These are phyloP conservation scores for Hippocampus mohnikei DNA, from an alignment of 2,113 vertebrate genomes.

Conservation along the genomic window DNA sequence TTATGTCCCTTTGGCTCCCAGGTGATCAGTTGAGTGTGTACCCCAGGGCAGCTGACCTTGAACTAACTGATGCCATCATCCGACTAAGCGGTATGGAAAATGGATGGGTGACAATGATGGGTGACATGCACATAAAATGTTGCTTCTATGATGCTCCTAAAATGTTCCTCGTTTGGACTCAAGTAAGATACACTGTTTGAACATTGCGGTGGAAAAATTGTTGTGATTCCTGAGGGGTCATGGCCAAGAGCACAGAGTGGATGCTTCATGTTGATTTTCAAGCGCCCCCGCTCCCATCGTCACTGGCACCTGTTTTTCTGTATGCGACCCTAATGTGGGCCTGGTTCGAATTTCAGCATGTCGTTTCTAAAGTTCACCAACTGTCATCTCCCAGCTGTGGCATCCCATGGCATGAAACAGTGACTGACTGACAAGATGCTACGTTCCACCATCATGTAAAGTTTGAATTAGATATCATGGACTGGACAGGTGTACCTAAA, in stretches of 20 bases:
- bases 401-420: conserved; percentile 33
- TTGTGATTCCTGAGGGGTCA: conserved; percentile 30
- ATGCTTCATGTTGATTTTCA: conserved; percentile 36
- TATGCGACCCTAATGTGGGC: conserved; percentile 31
- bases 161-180: background rate
- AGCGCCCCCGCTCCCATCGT: conserved; percentile 11
- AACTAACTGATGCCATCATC: background rate
- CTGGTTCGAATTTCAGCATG: conserved; percentile 55
- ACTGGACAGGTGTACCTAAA: background rate
- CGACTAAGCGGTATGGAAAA: background rate
- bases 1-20: background rate
- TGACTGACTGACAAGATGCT: conserved; percentile 48
- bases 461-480: background rate
- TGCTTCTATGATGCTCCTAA: background rate
- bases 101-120: background rate
- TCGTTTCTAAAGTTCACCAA: conserved; percentile 50
- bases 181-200: conserved; percentile 18
- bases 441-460: conserved; percentile 52
- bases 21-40: background rate
- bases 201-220: conserved; percentile 15
- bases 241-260: conserved; percentile 26
- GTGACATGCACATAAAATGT: background rate
- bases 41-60: background rate
- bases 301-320: conserved; percentile 25
- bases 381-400: conserved; percentile 42